phyloP scores from a whole-genome alignment of 2,888 invertebrate species.

The Apantesis nais region DNA sequence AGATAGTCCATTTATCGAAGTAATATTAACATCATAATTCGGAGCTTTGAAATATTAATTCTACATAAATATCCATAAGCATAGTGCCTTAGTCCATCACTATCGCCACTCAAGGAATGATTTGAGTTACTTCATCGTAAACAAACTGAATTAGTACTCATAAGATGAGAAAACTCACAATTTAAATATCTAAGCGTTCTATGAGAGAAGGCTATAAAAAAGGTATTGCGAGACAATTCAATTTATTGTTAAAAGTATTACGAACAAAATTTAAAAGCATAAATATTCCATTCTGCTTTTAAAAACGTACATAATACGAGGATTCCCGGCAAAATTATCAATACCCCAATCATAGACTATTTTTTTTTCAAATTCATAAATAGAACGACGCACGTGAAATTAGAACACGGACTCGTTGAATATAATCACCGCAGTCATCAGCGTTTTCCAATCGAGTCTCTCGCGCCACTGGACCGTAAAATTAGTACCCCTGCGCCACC shows the following conservation, averaged over 20 bases:
- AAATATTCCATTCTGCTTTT: not conserved
- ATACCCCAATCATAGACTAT: not conserved
- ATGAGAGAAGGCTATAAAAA: too few species aligned
- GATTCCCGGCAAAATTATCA: not conserved
- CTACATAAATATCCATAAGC: not conserved
- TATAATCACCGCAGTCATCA: constrained; percentile 57
- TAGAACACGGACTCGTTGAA: constrained; percentile 30
- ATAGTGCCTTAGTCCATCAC: too few species aligned
- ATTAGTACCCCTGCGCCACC: constrained; percentile 57
- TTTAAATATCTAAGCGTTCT: too few species aligned
- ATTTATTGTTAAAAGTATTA: too few species aligned
- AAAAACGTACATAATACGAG: not conserved
- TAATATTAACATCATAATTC: not conserved
- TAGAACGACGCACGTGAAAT: constrained; percentile 33
- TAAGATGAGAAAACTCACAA: too few species aligned
- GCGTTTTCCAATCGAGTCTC: constrained; percentile 57
- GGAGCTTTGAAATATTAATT: not conserved
- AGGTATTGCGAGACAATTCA: too few species aligned
- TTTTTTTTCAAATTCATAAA: constrained; percentile 15
- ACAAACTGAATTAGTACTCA: too few species aligned
- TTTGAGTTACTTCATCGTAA: too few species aligned
- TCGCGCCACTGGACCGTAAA: constrained; percentile 63
- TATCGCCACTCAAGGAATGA: too few species aligned
- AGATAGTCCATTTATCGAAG: not conserved
- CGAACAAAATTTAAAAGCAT: too few species aligned